A percentile compares a stretch with the other conserved stretches of the same genome.
These are phyloP conservation scores for Parnassius mnemosyne DNA, from an alignment of 2,888 invertebrate species.

Conservation along the genomic window DNA sequence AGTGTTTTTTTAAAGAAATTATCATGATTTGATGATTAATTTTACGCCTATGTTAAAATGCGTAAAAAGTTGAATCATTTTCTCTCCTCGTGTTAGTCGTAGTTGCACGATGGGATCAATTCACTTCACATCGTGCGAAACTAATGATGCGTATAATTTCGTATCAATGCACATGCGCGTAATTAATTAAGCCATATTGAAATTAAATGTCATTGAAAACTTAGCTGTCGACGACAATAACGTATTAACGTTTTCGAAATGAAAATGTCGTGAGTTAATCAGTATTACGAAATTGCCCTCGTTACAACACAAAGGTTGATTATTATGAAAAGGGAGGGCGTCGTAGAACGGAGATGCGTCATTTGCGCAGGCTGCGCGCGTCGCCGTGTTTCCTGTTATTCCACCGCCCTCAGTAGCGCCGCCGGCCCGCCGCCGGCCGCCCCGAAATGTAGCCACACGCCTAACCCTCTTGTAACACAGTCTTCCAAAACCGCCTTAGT, in stretches of 20 bases:
- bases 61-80: too few relatives aligned
- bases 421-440: slow-evolving; percentile 75
- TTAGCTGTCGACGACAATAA: too few relatives aligned
- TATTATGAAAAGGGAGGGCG: slow-evolving; percentile 23
- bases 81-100: too few relatives aligned
- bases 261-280: not conserved
- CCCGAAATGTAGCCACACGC: slow-evolving; percentile 61
- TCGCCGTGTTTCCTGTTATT: slow-evolving; percentile 48
- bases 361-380: slow-evolving; percentile 76
- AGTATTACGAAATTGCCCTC: slow-evolving; percentile 6
- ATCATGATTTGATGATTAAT: too few relatives aligned
- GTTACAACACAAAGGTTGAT: slow-evolving; percentile 26
- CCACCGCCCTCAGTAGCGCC: slow-evolving; percentile 62
- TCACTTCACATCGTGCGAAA: too few relatives aligned
- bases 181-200: too few relatives aligned
- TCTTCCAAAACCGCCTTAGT: slow-evolving; percentile 69
- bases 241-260: not conserved
- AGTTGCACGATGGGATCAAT: too few relatives aligned
- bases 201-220: too few relatives aligned
- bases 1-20: too few relatives aligned
- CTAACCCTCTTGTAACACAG: slow-evolving; percentile 46
- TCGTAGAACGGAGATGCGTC: slow-evolving; percentile 48
- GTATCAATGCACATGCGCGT: too few relatives aligned
- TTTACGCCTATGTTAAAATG: too few relatives aligned
- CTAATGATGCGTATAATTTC: too few relatives aligned